Evolutionary conservation across 2,797 vertebrate genomes (phyloP).

Genomic region (Manis javanica): DNA sequence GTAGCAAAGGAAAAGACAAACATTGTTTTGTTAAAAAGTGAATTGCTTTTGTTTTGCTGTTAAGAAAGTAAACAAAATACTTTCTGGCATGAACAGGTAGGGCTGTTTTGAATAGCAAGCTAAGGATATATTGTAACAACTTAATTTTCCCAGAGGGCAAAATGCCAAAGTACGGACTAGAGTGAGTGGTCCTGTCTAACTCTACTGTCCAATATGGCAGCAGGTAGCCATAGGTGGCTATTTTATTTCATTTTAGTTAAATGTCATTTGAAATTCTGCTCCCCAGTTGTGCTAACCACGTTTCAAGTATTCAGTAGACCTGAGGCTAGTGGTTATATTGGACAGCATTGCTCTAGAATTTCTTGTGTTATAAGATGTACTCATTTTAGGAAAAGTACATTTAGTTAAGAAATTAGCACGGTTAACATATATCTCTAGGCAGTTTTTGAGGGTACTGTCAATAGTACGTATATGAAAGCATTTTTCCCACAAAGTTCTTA

Average conservation of each 20-base stretch:
- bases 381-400: slow-evolving; percentile 37
- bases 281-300: neutral
- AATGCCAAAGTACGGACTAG: neutral
- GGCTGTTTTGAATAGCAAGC: neutral
- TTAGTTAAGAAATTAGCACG: neutral
- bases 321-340: neutral
- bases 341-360: neutral
- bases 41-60: slow-evolving; percentile 26
- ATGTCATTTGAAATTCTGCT: neutral
- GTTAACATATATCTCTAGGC: neutral
- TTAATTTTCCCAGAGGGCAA: neutral
- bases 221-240: neutral
- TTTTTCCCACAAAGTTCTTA: neutral
- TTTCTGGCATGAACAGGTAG: neutral
- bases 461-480: neutral
- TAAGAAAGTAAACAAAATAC: slow-evolving; percentile 17
- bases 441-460: neutral
- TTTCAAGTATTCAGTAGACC: neutral
- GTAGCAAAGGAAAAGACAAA: neutral
- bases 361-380: neutral
- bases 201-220: neutral
- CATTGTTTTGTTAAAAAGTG: neutral
- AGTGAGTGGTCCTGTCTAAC: neutral
- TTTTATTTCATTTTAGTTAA: slow-evolving; percentile 21
- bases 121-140: neutral